phyloP scores from a whole-genome alignment of 2,888 invertebrate species.

The Gnatocerus cornutus region DNA sequence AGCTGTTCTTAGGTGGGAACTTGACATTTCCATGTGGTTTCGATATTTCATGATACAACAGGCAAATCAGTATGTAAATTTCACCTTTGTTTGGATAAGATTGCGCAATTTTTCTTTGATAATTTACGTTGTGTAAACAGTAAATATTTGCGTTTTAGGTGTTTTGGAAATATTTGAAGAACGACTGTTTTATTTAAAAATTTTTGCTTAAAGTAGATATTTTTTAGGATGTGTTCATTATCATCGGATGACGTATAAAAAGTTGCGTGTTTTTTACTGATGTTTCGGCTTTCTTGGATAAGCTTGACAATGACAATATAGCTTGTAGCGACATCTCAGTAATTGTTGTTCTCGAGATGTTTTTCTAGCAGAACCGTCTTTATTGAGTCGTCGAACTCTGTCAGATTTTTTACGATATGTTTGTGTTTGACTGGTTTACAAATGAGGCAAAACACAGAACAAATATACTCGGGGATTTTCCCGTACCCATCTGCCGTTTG shows the following conservation, averaged over 20 bases:
- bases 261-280: too few relatives aligned
- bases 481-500: slow-evolving; percentile 6
- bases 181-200: neutral
- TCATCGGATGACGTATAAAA: too few relatives aligned
- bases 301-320: too few relatives aligned
- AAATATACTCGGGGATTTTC: neutral
- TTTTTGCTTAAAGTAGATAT: too few relatives aligned
- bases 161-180: slow-evolving; percentile 11
- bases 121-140: slow-evolving; percentile 13
- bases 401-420: neutral
- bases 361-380: too few relatives aligned
- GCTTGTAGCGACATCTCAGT: too few relatives aligned
- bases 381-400: neutral
- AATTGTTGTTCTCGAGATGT: too few relatives aligned
- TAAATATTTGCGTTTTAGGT: slow-evolving; percentile 20
- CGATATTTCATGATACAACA: slow-evolving; percentile 20
- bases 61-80: slow-evolving; percentile 28
- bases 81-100: slow-evolving; percentile 22
- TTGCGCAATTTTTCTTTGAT: slow-evolving; percentile 22
- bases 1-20: slow-evolving; percentile 23
- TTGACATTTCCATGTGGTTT: slow-evolving; percentile 29
- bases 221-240: too few relatives aligned
- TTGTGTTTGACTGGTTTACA: slow-evolving; percentile 7
- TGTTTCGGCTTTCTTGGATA: too few relatives aligned
- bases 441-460: slow-evolving; percentile 3